Evolutionary conservation across 1,140 invertebrate species (phyloP).

Genomic region (Drosophila mauritiana): DNA sequence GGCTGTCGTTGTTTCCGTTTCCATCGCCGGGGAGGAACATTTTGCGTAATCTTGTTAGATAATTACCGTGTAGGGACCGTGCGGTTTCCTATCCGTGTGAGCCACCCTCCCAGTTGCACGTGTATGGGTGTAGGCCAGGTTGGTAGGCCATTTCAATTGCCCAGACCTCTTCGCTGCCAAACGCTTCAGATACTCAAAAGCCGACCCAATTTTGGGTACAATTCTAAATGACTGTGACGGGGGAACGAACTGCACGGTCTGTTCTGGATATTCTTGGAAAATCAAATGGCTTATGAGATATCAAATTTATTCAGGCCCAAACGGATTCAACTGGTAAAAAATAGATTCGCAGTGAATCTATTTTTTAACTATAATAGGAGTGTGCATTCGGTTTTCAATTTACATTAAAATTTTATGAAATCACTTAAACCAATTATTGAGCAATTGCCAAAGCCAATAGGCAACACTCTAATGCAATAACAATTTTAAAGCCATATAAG

Average conservation of each 20-base stretch:
- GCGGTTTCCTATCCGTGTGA: conserved; percentile 41
- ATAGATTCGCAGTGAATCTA: background rate
- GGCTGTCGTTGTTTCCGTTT: conserved; percentile 42
- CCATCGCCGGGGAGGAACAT: conserved; percentile 39
- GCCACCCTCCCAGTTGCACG: background rate
- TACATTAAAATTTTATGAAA: conserved; percentile 25
- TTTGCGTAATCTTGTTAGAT: conserved; percentile 54
- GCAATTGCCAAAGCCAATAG: conserved; percentile 17
- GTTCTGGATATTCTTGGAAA: conserved; percentile 5
- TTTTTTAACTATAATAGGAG: conserved; percentile 9
- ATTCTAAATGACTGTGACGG: conserved; percentile 3
- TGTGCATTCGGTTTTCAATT: conserved; percentile 15
- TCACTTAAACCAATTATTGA: conserved; percentile 26
- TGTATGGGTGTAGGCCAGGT: conserved; percentile 24
- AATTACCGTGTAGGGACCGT: conserved; percentile 51
- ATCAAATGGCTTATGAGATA: conserved; percentile 4
- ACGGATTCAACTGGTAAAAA: background rate
- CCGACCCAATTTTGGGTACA: conserved; percentile 17
- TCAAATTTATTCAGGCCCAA: background rate
- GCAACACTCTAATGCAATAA: conserved; percentile 21
- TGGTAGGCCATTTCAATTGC: conserved; percentile 49
- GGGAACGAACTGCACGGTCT: background rate
- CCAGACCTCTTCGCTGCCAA: conserved; percentile 18
- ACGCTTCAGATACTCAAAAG: conserved; percentile 13
- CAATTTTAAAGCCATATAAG: conserved; percentile 12